Conservation (phyloP, 2,888 invertebrate species). For the Rutpela maculata region DNA sequence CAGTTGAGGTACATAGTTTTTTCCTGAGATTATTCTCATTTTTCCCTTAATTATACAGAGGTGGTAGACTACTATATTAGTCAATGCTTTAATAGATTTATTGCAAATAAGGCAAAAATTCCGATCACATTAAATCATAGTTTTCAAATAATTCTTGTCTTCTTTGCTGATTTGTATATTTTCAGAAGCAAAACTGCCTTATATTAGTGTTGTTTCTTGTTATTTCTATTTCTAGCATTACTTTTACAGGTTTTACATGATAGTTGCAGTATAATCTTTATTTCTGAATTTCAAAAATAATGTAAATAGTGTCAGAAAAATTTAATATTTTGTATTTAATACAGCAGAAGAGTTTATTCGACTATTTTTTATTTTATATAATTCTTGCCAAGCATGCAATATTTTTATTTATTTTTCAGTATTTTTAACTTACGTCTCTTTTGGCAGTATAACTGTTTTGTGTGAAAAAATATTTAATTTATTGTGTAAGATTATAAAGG, state of each 20-base stretch:
- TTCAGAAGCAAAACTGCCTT: conserved; percentile 33
- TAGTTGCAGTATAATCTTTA: conserved; percentile 34
- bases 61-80: conserved; percentile 54
- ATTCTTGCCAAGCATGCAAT: conserved; percentile 63
- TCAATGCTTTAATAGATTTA: conserved; percentile 31
- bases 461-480: conserved; percentile 57
- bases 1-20: conserved; percentile 28
- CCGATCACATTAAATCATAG: neutral
- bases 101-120: conserved; percentile 13
- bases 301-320: conserved; percentile 44
- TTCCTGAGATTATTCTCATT: conserved; percentile 42
- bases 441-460: conserved; percentile 60
- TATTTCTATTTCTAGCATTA: conserved; percentile 26
- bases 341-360: conserved; percentile 22
- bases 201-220: conserved; percentile 36
- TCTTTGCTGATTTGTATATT: conserved; percentile 31
- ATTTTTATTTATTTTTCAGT: conserved; percentile 56
- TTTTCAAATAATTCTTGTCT: conserved; percentile 8
- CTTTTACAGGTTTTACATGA: conserved; percentile 27
- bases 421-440: conserved; percentile 55
- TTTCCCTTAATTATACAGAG: conserved; percentile 43
- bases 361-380: conserved; percentile 28
- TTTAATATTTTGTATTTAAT: conserved; percentile 53
- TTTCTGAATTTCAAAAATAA: conserved; percentile 29
- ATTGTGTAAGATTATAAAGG: conserved; percentile 53